phyloP scores from a whole-genome alignment of 2,797 vertebrate species.

The Onychomys arenicola region DNA sequence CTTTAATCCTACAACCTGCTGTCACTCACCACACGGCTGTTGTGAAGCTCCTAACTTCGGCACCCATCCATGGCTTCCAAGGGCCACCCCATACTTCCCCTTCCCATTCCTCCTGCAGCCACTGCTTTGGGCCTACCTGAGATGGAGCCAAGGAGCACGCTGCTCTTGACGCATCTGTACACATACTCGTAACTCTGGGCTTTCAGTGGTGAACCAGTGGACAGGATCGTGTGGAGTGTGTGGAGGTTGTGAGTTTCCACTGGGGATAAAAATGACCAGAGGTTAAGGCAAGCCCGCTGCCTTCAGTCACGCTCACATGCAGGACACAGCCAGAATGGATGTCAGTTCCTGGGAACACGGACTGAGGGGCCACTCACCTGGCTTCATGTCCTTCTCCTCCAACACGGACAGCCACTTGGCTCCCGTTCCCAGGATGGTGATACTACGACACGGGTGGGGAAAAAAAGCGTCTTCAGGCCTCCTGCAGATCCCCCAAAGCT shows the following conservation, averaged over 20 bases:
- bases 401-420: constrained; percentile 97
- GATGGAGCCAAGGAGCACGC: constrained; percentile 95
- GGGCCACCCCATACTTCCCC: background rate
- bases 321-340: background rate
- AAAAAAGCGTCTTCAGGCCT: background rate
- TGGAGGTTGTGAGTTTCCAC: constrained; percentile 95
- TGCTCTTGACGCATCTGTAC: constrained; percentile 94
- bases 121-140: constrained; percentile 89
- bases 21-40: background rate
- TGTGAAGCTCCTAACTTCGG: background rate
- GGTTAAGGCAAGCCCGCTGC: background rate
- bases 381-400: constrained; percentile 94
- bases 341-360: background rate
- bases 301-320: background rate
- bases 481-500: background rate
- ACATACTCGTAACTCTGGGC: constrained; percentile 97
- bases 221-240: constrained; percentile 96
- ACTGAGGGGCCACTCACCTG: constrained; percentile 89
- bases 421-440: constrained; percentile 96
- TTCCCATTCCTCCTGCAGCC: accelerated
- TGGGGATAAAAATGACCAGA: constrained; percentile 72
- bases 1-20: background rate
- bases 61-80: background rate
- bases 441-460: constrained; percentile 85
- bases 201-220: constrained; percentile 96